Evolutionary conservation across 2,797 vertebrate genomes (phyloP).

Genomic region (Pangasius macronema): DNA sequence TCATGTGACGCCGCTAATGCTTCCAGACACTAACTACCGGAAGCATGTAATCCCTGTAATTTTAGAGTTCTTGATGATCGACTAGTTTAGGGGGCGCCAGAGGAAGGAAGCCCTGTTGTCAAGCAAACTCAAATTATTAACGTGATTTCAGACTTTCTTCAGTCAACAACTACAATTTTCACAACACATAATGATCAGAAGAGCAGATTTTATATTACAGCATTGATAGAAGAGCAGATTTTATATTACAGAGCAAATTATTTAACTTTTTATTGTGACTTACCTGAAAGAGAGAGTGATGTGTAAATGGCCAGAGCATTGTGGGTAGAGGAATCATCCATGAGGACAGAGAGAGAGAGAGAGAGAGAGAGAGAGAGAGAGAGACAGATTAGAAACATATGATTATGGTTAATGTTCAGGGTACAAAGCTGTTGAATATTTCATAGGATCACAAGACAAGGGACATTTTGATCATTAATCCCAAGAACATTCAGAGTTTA

Average conservation of each 20-base stretch:
- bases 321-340: slow-evolving; percentile 5
- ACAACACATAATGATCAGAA: not conserved
- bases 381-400: not conserved
- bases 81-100: not conserved
- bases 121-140: not conserved
- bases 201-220: not conserved
- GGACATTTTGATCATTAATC: not conserved
- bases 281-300: slow-evolving; percentile 21
- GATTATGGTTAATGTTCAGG: not conserved
- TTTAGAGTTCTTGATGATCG: slow-evolving; percentile 12
- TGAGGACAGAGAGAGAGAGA: not conserved
- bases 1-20: slow-evolving; percentile 2
- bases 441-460: not conserved
- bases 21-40: slow-evolving; percentile 26
- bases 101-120: slow-evolving; percentile 5
- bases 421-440: not conserved
- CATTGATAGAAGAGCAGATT: not conserved
- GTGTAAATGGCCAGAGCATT: not conserved
- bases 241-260: not conserved
- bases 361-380: not conserved
- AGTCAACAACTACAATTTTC: not conserved
- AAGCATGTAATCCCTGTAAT: slow-evolving; percentile 27
- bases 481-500: not conserved
- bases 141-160: not conserved
- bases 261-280: not conserved